Conservation (phyloP, 2,888 invertebrate genomes). For the Pollenia amentaria region DNA sequence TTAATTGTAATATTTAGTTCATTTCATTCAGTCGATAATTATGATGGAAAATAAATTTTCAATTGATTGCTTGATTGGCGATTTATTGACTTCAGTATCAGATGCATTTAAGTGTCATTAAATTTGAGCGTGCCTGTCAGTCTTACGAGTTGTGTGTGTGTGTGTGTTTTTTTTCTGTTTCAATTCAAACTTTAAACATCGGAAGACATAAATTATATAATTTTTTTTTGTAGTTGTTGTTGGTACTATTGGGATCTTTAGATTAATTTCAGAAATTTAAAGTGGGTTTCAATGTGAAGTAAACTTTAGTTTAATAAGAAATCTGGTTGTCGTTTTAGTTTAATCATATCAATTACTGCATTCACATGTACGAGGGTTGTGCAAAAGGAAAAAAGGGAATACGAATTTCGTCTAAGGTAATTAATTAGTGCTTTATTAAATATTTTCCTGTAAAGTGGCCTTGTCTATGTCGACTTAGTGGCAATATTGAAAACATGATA, state of each 20-base stretch:
- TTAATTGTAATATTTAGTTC: conserved; percentile 53
- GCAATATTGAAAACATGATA: too few species aligned
- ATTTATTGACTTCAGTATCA: conserved; percentile 81
- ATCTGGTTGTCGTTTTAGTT: neutral
- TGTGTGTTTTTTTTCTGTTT: conserved; percentile 2
- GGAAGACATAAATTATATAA: conserved; percentile 52
- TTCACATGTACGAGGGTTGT: neutral
- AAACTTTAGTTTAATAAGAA: neutral
- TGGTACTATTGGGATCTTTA: neutral
- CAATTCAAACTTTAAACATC: conserved; percentile 9
- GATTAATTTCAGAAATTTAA: conserved; percentile 20
- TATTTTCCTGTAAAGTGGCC: too few species aligned
- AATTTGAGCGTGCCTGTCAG: conserved; percentile 58
- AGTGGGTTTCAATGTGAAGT: conserved; percentile 24
- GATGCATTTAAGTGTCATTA: conserved; percentile 71
- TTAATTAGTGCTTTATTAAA: too few species aligned
- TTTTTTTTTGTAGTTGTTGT: conserved; percentile 3
- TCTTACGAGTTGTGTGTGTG: neutral
- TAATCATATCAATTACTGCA: neutral
- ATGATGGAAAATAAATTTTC: conserved; percentile 84
- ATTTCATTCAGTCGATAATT: conserved; percentile 78
- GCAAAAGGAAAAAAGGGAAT: neutral
- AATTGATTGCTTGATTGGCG: conserved; percentile 83
- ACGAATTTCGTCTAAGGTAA: too few species aligned
- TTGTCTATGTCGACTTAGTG: too few species aligned